These are phyloP conservation scores for Chrosomus eos DNA, from an alignment of 2,797 vertebrate species.

Conservation along the genomic window DNA sequence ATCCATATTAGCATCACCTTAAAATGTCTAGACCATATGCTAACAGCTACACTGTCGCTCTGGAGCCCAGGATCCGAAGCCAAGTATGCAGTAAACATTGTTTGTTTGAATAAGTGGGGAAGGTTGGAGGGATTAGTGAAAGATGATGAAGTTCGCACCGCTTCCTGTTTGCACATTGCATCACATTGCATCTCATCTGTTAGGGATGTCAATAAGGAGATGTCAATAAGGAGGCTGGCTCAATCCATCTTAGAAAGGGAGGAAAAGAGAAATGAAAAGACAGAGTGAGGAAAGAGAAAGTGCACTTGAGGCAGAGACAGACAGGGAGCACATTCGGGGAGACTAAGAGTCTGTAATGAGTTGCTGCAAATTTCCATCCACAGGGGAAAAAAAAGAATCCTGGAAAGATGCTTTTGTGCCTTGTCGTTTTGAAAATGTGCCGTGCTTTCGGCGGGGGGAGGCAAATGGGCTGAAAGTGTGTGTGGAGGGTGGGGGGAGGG, in stretches of 20 bases:
- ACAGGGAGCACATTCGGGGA: constrained; percentile 62
- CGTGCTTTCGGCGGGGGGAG: constrained; percentile 34
- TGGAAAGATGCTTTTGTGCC: constrained; percentile 77
- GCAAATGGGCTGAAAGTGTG: constrained; percentile 25
- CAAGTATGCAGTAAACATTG: constrained; percentile 72
- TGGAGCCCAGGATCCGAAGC: constrained; percentile 61
- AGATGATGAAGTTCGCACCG: constrained; percentile 76
- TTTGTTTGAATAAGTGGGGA: constrained; percentile 75
- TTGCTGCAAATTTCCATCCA: constrained; percentile 79
- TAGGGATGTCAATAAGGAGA: constrained; percentile 82
- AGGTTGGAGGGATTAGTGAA: constrained; percentile 78
- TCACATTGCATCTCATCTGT: constrained; percentile 73
- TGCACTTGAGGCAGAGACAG: constrained; percentile 56
- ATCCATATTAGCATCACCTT: not conserved
- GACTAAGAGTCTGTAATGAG: constrained; percentile 80
- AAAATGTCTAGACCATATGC: not conserved
- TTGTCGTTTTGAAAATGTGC: constrained; percentile 69
- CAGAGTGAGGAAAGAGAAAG: constrained; percentile 21
- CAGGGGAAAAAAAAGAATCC: constrained; percentile 74
- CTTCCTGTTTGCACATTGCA: constrained; percentile 65
- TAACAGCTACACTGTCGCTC: constrained; percentile 9
- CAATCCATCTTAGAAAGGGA: constrained; percentile 79
- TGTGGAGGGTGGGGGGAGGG: not conserved
- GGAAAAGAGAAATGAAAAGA: constrained; percentile 59
- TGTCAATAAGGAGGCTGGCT: constrained; percentile 83